Base-by-base conservation (phyloP, 2,797 vertebrate genomes). In the Echeneis naucrates region DNA sequence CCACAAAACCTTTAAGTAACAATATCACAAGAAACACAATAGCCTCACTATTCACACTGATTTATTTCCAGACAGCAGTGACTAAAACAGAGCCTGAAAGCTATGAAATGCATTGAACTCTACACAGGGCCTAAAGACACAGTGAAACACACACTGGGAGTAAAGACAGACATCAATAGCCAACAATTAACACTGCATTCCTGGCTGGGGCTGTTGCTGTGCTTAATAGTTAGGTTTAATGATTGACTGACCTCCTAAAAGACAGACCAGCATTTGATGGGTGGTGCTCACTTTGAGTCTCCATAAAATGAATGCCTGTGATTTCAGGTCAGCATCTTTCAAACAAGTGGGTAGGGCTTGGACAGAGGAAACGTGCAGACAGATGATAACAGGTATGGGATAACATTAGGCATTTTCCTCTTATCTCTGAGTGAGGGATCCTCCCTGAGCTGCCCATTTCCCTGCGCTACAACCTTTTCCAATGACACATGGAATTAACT, bases 181-280 rank as follows among this genome's bases (percentile, higher is more conserved):
- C 90, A 93, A 94, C 92, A 93, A 93, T 91, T 93, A 92, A 92
- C 90, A 77, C 82, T 72, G 69, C 88, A 92, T 89, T 93, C 86
- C 82, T 88, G 86, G 62, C 72, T 35, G 72, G 86, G 87, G 78
- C 80, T 80, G 85, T 89, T 83, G 84, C 78, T 73, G 72, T 55
- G 84, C 75, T 80, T 89, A 83, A 92, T 91, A 82, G 87, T 85
- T 57, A 55, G 86, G 87, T 88, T 89, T 93, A 93, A 93, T 93
- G 87, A 92, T 93, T 91, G 87, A 91, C 91, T 84, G 88, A 90
- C 89, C 89, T 82, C 81, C 77, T 69, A 32, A 78, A 82, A 85
- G 55, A 78, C 77, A 84, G 82, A 52, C 65, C 73, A 54, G 75
- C 21, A 26, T 81, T 77, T 68, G 66, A 84, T 65, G 83, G 88